phyloP scores from a whole-genome alignment of 2,888 invertebrate genomes.

The Hetaerina titia region DNA sequence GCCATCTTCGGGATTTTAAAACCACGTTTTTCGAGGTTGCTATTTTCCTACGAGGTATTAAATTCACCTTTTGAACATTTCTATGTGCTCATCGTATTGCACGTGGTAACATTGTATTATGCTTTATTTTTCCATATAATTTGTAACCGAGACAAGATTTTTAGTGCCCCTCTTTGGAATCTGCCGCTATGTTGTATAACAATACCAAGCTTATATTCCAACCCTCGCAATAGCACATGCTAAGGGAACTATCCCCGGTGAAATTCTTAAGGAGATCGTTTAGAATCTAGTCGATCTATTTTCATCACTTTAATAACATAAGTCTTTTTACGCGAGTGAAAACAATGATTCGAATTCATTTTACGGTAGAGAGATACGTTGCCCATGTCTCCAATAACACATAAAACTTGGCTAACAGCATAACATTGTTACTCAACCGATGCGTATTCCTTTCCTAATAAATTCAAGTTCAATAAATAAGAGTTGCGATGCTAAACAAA shows the following conservation, averaged over 20 bases:
- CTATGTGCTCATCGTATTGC: too few relatives aligned
- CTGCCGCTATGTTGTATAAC: not conserved
- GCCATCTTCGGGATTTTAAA: too few relatives aligned
- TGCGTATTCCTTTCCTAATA: not conserved
- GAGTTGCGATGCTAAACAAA: not conserved
- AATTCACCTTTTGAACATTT: too few relatives aligned
- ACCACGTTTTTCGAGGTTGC: too few relatives aligned
- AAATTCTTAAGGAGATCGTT: not conserved
- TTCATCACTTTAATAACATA: not conserved
- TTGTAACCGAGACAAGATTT: too few relatives aligned
- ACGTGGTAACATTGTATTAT: too few relatives aligned
- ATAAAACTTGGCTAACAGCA: not conserved
- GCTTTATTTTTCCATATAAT: too few relatives aligned
- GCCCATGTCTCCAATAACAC: too few relatives aligned
- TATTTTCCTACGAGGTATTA: too few relatives aligned
- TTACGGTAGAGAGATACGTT: not conserved
- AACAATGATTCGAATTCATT: not conserved
- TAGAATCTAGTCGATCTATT: not conserved
- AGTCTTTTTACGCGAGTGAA: not conserved
- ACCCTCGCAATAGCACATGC: not conserved
- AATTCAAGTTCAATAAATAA: not conserved
- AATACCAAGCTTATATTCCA: not conserved
- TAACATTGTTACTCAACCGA: not conserved
- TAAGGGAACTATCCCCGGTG: not conserved
- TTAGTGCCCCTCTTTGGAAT: too few relatives aligned